These are phyloP conservation scores for Tinea trinotella DNA, from an alignment of 2,888 invertebrate genomes.

Conservation along the genomic window DNA sequence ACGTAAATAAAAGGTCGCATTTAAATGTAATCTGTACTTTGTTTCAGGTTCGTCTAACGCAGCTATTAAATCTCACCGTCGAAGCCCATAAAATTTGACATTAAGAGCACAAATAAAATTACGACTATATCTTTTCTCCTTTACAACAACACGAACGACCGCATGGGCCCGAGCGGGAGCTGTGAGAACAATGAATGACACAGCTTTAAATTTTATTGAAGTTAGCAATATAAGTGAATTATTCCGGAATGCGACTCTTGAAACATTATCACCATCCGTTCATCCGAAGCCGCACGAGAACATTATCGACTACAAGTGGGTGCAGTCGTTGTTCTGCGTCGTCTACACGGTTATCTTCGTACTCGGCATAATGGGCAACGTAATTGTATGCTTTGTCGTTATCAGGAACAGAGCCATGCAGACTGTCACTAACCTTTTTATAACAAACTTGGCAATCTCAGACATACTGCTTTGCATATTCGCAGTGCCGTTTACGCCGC, in stretches of 20 bases:
- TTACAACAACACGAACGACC: conserved; percentile 2
- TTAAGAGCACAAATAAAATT: conserved; percentile 20
- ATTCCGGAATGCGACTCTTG: conserved; percentile 13
- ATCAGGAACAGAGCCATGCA: conserved; percentile 95
- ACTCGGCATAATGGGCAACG: conserved; percentile 90
- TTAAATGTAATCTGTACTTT: conserved; percentile 33
- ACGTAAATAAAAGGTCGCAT: conserved; percentile 8
- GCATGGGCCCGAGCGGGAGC: neutral
- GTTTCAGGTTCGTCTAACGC: conserved; percentile 45
- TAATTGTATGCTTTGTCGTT: conserved; percentile 94
- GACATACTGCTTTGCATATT: conserved; percentile 94
- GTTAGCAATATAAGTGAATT: conserved; percentile 18
- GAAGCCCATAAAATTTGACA: conserved; percentile 22
- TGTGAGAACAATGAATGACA: conserved; percentile 45
- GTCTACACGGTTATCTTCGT: conserved; percentile 89
- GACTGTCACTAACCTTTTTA: conserved; percentile 97
- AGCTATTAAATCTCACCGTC: conserved; percentile 38
- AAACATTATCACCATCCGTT: neutral
- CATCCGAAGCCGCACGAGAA: conserved; percentile 35
- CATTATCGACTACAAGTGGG: conserved; percentile 76
- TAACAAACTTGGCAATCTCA: conserved; percentile 95
- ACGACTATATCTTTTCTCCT: conserved; percentile 6
- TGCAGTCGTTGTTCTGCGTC: conserved; percentile 81
- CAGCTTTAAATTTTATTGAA: conserved; percentile 32
- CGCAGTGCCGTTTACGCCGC: conserved; percentile 96